A percentile compares a stretch with the other conserved stretches of the same genome.
phyloP scores from a whole-genome alignment of 2,797 vertebrate species.

The Cuniculus paca region DNA sequence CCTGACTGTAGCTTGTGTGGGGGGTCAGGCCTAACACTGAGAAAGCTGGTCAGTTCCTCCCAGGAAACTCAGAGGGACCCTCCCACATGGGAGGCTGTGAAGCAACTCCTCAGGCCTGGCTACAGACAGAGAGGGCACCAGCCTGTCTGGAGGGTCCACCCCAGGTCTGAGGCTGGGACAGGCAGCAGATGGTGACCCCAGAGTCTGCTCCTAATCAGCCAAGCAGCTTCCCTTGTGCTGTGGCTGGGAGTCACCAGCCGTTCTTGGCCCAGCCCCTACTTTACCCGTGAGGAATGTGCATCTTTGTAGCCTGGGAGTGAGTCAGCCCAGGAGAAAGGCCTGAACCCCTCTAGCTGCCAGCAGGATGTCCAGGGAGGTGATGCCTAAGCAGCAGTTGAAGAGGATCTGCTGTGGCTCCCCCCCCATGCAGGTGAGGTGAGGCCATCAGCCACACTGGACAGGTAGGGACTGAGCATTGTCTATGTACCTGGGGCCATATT shows the following conservation, averaged over 20 bases:
- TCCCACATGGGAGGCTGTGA: too few species aligned
- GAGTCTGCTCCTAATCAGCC: background rate
- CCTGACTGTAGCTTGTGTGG: background rate
- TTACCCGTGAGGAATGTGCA: background rate
- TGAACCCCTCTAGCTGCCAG: too few species aligned
- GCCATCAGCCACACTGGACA: background rate
- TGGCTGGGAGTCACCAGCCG: background rate
- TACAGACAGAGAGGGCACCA: background rate
- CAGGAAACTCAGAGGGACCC: background rate
- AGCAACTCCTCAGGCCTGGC: background rate
- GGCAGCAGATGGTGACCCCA: background rate
- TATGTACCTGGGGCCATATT: too few species aligned
- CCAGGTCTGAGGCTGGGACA: accelerated
- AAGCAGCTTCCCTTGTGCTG: background rate
- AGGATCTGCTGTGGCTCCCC: accelerated
- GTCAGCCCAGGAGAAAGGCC: accelerated
- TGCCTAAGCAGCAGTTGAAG: accelerated
- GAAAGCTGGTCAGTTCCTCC: background rate
- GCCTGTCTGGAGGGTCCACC: background rate
- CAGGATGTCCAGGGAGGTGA: background rate
- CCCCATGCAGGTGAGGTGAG: background rate
- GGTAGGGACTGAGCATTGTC: too few species aligned
- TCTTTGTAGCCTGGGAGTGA: background rate
- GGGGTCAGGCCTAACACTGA: background rate
- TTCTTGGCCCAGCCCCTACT: accelerated